Percentiles rank a stretch among this genome's conserved stretches.
Evolutionary conservation across 2,113 vertebrate species (phyloP).

Genomic region (Vireo altiloquus): DNA sequence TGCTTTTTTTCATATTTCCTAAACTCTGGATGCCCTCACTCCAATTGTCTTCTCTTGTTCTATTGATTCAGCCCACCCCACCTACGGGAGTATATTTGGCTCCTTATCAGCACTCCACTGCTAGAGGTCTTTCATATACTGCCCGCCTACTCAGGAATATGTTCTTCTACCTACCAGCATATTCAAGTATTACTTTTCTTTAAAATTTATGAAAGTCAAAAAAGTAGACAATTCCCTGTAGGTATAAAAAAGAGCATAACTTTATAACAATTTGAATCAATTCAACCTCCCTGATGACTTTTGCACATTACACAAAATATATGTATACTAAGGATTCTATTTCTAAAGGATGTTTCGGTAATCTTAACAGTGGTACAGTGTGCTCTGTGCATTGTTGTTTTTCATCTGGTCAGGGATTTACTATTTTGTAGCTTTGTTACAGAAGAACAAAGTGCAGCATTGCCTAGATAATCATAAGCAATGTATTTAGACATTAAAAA

Average conservation of each 20-base stretch:
- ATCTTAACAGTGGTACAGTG: neutral
- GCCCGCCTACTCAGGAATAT: neutral
- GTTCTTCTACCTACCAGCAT: neutral
- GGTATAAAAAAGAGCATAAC: neutral
- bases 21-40: neutral
- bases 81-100: neutral
- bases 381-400: neutral
- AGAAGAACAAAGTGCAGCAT: neutral
- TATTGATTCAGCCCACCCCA: neutral
- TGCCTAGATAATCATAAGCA: neutral
- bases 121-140: neutral
- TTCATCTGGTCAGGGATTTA: neutral
- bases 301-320: neutral
- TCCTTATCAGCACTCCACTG: neutral
- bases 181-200: neutral
- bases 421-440: neutral
- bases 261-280: neutral
- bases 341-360: neutral
- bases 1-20: neutral
- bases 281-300: neutral
- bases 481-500: neutral
- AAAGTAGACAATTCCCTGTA: neutral
- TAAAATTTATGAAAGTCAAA: neutral
- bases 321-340: neutral
- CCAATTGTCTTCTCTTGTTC: neutral